Evolutionary conservation across 2,113 vertebrate species (phyloP), one percentile per base, ranked within the genome.

Genomic region (Sphaerodactylus townsendi): DNA sequence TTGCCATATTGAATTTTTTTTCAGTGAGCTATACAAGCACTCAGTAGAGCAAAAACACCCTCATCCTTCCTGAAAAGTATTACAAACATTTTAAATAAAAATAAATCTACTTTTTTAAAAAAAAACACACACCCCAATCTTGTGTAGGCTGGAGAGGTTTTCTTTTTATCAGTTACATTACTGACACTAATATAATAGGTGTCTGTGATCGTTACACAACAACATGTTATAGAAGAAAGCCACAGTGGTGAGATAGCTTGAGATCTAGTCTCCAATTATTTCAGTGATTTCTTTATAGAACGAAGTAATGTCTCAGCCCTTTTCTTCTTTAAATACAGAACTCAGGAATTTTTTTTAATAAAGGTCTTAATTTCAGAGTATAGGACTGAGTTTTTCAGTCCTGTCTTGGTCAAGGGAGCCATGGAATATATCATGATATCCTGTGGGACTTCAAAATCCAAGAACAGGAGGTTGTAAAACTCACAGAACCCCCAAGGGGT

Each of bases 191-290:
- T 5, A 41, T 25, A n/a, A n/a, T 56, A 56, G 19, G 70, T 75
- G 46, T n/a, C 33, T 76, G 48, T 35, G 48, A 21, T 46, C 33
- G 19, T 72, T 10, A 3, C 79, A 75, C 72, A 72, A 1, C 71
- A 56, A 71, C 74, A 44, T 80, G 25, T 0, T 4, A 82, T 37
- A 77, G 56, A 86, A 82, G 74, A 87, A 77, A 39, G 68, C 73
- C 66, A 62, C 86, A 74, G 25, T 86, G 30, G 17, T 11, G 56
- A 46, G 62, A 11, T 41, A 87, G 44, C 81, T 9, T 15, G 39
- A 69, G 71, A 50, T 71, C 77, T 79, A 14, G 75, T 89, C 89
- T 90, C 85, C 71, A 81, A 35, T 11, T 0, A 1, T 9, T 65
- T 41, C 41, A n/a, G 10, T 44, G 21, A 14, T 56, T 86, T 59